phyloP scores from a whole-genome alignment of 2,797 vertebrate species.

The Heterohyrax brucei region DNA sequence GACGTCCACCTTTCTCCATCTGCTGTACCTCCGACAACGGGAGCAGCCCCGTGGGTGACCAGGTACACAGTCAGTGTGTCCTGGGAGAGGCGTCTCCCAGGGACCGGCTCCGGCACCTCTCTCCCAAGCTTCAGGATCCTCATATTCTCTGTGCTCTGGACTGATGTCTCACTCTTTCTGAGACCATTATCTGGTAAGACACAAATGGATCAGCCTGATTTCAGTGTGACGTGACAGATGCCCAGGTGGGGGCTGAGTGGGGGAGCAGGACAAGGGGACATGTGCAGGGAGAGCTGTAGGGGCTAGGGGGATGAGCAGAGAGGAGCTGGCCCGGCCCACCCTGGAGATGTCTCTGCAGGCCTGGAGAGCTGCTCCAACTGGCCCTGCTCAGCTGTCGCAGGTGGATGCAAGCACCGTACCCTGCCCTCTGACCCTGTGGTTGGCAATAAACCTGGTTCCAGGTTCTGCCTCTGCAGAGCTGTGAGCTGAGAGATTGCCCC shows the following conservation, averaged over 20 bases:
- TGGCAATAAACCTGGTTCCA: too few species aligned
- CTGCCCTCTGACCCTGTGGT: too few species aligned
- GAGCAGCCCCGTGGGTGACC: rapidly evolving
- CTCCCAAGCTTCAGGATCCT: neutral
- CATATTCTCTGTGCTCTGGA: too few species aligned
- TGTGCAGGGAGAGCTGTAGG: neutral
- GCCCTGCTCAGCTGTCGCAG: too few species aligned
- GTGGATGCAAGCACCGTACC: too few species aligned
- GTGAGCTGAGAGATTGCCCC: too few species aligned
- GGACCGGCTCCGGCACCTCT: neutral
- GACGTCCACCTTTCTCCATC: neutral
- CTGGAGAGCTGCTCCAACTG: too few species aligned
- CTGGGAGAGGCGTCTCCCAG: neutral
- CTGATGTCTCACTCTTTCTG: neutral
- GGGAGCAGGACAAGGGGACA: too few species aligned
- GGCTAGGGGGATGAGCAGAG: neutral
- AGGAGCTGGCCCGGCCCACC: neutral
- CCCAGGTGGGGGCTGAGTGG: too few species aligned
- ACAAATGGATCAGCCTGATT: neutral
- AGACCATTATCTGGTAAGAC: neutral
- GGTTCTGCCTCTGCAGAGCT: too few species aligned
- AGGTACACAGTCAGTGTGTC: neutral
- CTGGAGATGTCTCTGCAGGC: neutral
- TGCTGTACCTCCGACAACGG: rapidly evolving
- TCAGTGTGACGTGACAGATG: rapidly evolving